A percentile compares a stretch with the other conserved stretches of the same genome.
phyloP scores from a whole-genome alignment of 2,888 invertebrate species.

The Uropetala carovei region DNA sequence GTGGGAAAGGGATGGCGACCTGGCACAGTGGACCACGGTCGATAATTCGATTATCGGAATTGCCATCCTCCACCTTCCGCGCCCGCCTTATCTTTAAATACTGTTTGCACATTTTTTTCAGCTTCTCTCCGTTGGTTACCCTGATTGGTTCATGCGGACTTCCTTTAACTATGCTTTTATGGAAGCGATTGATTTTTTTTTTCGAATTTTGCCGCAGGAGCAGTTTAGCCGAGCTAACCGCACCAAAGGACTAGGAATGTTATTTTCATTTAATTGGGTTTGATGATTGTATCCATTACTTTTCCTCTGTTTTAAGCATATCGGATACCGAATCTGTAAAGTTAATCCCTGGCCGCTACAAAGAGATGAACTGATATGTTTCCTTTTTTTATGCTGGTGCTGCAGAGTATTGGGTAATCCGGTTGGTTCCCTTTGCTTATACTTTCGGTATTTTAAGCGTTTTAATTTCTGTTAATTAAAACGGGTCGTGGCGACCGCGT shows the following conservation, averaged over 20 bases:
- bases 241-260: not conserved
- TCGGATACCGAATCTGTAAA: conserved; percentile 24
- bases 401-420: not conserved
- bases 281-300: conserved; percentile 47
- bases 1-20: conserved; percentile 48
- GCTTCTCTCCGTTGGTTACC: conserved; percentile 28
- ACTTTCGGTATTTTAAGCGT: not conserved
- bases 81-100: conserved; percentile 62
- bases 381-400: not conserved
- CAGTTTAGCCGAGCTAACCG: conserved; percentile 56
- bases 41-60: conserved; percentile 64
- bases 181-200: conserved; percentile 61
- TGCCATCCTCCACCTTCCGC: conserved; percentile 55
- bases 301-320: conserved; percentile 27
- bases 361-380: not conserved
- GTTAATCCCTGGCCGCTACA: conserved; percentile 5
- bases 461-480: conserved; percentile 15
- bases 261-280: conserved; percentile 57
- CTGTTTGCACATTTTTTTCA: conserved; percentile 48
- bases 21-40: conserved; percentile 58
- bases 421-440: not conserved
- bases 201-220: conserved; percentile 54
- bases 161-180: conserved; percentile 10
- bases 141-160: conserved; percentile 54
- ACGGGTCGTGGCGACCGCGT: not conserved